Evolutionary conservation across 1,140 invertebrate genomes (phyloP).

Genomic region (Solenopsis invicta): DNA sequence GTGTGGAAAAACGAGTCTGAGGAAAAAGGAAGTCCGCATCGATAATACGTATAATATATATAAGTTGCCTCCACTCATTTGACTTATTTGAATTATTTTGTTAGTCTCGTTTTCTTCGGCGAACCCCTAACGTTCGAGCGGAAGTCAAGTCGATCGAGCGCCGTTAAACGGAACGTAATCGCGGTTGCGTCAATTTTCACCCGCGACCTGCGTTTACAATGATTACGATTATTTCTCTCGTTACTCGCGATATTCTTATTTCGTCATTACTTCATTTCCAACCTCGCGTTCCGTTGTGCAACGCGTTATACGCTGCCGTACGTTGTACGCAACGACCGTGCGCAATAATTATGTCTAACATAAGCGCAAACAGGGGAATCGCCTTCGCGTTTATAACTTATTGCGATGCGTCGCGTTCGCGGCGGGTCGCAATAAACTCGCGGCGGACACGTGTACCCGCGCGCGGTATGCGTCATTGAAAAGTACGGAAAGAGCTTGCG

Average conservation of each 20-base stretch:
- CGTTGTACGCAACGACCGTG: neutral
- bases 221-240: conserved; percentile 5
- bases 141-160: too few species aligned
- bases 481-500: conserved; percentile 46
- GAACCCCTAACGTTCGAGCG: neutral
- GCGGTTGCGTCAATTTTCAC: neutral
- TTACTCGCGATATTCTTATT: neutral
- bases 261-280: conserved; percentile 4
- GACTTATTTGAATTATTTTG: too few species aligned
- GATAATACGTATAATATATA: neutral
- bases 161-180: neutral
- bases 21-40: neutral
- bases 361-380: conserved; percentile 27
- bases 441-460: conserved; percentile 10
- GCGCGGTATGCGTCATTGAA: conserved; percentile 57
- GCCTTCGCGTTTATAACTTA: too few species aligned
- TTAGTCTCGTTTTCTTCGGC: neutral
- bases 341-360: conserved; percentile 71
- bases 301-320: neutral
- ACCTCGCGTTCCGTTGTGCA: neutral
- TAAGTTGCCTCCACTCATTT: neutral
- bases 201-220: neutral
- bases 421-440: conserved; percentile 1
- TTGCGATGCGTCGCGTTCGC: too few species aligned
- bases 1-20: neutral